These are phyloP conservation scores for Dendrolimus houi DNA, from an alignment of 2,888 invertebrate species.

Conservation along the genomic window DNA sequence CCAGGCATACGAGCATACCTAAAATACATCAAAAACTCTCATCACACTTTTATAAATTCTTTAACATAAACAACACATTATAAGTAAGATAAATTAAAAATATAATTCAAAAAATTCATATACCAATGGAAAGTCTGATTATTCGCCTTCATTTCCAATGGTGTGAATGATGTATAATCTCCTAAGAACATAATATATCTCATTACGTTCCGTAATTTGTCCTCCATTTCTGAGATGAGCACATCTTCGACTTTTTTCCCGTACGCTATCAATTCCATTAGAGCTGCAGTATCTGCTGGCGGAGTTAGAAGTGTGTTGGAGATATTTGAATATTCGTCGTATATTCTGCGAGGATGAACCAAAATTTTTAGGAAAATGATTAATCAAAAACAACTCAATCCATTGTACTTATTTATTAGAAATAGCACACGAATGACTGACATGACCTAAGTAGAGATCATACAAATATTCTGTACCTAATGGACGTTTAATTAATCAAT, in stretches of 20 bases:
- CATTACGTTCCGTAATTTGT: constrained; percentile 80
- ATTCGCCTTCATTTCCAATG: constrained; percentile 92
- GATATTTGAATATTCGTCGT: constrained; percentile 89
- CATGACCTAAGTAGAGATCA: too few relatives aligned
- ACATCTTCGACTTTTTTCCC: constrained; percentile 84
- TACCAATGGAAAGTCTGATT: constrained; percentile 91
- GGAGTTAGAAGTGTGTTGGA: constrained; percentile 85
- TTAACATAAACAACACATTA: too few relatives aligned
- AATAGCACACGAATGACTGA: too few relatives aligned
- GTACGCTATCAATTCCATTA: constrained; percentile 89
- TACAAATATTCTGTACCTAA: too few relatives aligned
- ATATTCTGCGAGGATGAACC: constrained; percentile 77
- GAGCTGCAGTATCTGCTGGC: constrained; percentile 88
- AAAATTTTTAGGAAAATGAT: neutral
- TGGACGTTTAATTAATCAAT: too few relatives aligned
- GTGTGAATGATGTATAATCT: constrained; percentile 87
- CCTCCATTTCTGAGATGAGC: constrained; percentile 84
- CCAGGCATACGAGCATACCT: constrained; percentile 87
- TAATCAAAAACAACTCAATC: too few relatives aligned
- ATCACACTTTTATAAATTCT: too few relatives aligned
- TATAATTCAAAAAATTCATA: neutral
- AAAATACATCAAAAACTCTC: constrained; percentile 5
- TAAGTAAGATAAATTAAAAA: too few relatives aligned
- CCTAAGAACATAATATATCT: constrained; percentile 88
- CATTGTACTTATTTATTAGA: too few relatives aligned